These are phyloP conservation scores for Diarsia rubi DNA, from an alignment of 2,888 invertebrate species.

Conservation along the genomic window DNA sequence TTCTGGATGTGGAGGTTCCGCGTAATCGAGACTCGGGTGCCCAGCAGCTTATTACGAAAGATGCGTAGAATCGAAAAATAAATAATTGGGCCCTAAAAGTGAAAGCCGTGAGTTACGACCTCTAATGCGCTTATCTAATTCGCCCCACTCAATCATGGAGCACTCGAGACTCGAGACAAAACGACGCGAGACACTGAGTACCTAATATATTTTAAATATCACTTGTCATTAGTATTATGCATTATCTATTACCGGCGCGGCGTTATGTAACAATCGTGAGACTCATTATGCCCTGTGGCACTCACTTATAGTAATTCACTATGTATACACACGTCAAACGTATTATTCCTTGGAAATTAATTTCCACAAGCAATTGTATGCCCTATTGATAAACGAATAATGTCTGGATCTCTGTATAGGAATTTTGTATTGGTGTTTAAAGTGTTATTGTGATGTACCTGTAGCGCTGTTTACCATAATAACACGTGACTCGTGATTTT, in stretches of 20 bases:
- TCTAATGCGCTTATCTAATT: constrained; percentile 85
- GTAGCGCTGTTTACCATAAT: constrained; percentile 61
- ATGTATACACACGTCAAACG: constrained; percentile 61
- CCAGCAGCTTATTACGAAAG: constrained; percentile 65
- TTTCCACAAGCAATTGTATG: constrained; percentile 37
- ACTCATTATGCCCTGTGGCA: constrained; percentile 81
- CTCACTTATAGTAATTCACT: constrained; percentile 73
- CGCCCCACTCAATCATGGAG: constrained; percentile 85
- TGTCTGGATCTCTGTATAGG: constrained; percentile 37
- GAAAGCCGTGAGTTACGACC: constrained; percentile 82
- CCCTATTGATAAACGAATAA: constrained; percentile 51
- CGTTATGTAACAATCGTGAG: constrained; percentile 83
- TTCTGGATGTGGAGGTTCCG: constrained; percentile 47
- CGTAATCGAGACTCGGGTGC: constrained; percentile 44
- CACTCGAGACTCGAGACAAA: constrained; percentile 76
- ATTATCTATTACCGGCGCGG: constrained; percentile 84
- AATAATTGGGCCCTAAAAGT: constrained; percentile 81
- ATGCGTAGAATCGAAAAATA: constrained; percentile 65
- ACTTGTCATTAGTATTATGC: constrained; percentile 88
- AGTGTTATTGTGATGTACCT: constrained; percentile 47
- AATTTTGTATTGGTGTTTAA: constrained; percentile 28
- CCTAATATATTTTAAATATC: constrained; percentile 87
- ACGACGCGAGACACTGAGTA: constrained; percentile 78
- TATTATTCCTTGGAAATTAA: constrained; percentile 55
- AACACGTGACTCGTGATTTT: constrained; percentile 56